Conservation (phyloP, 2,113 vertebrate genomes). For the Brienomyrus longianalis region DNA sequence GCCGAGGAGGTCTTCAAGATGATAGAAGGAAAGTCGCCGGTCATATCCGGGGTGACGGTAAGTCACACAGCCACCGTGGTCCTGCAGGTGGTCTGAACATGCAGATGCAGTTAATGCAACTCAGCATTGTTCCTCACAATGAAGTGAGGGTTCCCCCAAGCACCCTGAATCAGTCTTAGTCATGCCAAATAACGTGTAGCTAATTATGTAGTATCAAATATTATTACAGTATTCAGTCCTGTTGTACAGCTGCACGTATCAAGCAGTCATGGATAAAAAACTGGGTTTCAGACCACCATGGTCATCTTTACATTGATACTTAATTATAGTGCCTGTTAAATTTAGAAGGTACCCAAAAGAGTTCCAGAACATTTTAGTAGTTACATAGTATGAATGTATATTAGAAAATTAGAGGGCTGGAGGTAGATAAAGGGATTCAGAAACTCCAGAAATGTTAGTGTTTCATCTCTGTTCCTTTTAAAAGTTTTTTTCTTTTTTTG, state of each 20-base stretch:
- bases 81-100: neutral
- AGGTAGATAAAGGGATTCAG: neutral
- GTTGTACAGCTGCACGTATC: neutral
- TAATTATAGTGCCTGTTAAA: neutral
- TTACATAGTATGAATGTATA: neutral
- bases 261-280: neutral
- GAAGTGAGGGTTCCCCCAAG: neutral
- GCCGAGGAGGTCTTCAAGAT: constrained; percentile 78
- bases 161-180: neutral
- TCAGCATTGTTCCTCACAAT: neutral
- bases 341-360: neutral
- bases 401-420: neutral
- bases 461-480: neutral
- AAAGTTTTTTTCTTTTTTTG: neutral
- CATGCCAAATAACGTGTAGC: neutral
- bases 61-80: neutral
- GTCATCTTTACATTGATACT: neutral
- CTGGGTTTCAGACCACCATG: neutral
- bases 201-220: neutral
- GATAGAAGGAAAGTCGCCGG: constrained; percentile 79
- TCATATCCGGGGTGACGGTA: constrained; percentile 91
- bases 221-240: neutral
- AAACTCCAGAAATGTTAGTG: neutral
- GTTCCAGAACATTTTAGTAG: neutral
- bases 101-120: neutral